Evolutionary conservation across 2,888 invertebrate genomes (phyloP).

Genomic region (Netelia virgata): DNA sequence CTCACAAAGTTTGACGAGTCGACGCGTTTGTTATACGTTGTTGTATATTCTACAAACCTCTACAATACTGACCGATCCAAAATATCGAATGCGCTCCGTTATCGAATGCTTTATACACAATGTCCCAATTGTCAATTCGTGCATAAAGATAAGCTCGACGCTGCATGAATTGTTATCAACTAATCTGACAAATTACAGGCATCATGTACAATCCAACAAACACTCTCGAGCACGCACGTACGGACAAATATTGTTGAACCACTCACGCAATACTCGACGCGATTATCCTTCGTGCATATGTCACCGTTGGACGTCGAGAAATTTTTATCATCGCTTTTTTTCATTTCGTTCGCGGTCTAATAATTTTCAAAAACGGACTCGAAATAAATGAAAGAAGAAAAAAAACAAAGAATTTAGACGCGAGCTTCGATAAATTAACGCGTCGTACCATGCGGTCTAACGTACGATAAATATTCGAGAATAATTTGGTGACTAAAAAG

Average conservation of each 20-base stretch:
- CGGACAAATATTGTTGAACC: not conserved
- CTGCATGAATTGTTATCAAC: slow-evolving; percentile 41
- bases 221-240: not conserved
- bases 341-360: not conserved
- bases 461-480: not conserved
- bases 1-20: too few relatives aligned
- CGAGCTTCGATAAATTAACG: not conserved
- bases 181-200: slow-evolving; percentile 30
- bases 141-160: slow-evolving; percentile 68
- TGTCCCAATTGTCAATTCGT: slow-evolving; percentile 76
- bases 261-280: not conserved
- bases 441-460: not conserved
- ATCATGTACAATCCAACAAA: slow-evolving; percentile 11
- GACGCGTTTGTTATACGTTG: not conserved
- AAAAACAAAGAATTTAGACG: not conserved
- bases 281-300: not conserved
- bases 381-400: not conserved
- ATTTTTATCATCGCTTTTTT: not conserved
- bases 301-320: not conserved
- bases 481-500: not conserved
- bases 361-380: not conserved
- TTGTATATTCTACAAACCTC: not conserved
- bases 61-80: not conserved
- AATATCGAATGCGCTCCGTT: not conserved
- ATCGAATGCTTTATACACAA: slow-evolving; percentile 68